phyloP scores from a whole-genome alignment of 2,888 invertebrate genomes.

The Dryobota labecula region DNA sequence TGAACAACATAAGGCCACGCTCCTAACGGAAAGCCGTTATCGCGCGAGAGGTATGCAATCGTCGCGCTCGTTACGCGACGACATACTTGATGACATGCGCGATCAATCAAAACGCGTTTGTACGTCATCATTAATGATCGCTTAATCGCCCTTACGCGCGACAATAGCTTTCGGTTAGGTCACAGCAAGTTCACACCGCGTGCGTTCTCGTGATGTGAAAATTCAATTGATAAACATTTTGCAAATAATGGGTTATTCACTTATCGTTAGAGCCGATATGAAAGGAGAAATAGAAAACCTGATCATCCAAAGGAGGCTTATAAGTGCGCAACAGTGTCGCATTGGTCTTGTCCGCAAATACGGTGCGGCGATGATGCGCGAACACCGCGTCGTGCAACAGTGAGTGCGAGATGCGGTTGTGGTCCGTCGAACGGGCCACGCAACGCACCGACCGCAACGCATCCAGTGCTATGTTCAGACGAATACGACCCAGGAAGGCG shows the following conservation, averaged over 20 bases:
- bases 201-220: background rate
- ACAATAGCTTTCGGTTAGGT: background rate
- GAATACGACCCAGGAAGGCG: slow-evolving; percentile 80
- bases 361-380: slow-evolving; percentile 76
- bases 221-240: background rate
- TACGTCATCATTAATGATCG: background rate
- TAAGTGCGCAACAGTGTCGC: slow-evolving; percentile 77
- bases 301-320: slow-evolving; percentile 76
- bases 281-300: slow-evolving; percentile 61
- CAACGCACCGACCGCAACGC: slow-evolving; percentile 80
- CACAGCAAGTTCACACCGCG: background rate
- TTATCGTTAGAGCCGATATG: background rate
- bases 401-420: slow-evolving; percentile 69
- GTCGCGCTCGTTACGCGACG: background rate
- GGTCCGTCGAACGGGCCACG: slow-evolving; percentile 78
- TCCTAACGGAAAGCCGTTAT: background rate
- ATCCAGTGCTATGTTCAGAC: slow-evolving; percentile 81
- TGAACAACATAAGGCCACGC: background rate
- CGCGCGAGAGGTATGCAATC: too few species aligned
- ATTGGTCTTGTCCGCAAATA: slow-evolving; percentile 51
- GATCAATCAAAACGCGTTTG: background rate
- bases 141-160: background rate
- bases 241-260: background rate
- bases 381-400: slow-evolving; percentile 78
- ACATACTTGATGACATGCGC: background rate